phyloP scores from a whole-genome alignment of 2,888 invertebrate genomes.

The Himalopsyche japonica region DNA sequence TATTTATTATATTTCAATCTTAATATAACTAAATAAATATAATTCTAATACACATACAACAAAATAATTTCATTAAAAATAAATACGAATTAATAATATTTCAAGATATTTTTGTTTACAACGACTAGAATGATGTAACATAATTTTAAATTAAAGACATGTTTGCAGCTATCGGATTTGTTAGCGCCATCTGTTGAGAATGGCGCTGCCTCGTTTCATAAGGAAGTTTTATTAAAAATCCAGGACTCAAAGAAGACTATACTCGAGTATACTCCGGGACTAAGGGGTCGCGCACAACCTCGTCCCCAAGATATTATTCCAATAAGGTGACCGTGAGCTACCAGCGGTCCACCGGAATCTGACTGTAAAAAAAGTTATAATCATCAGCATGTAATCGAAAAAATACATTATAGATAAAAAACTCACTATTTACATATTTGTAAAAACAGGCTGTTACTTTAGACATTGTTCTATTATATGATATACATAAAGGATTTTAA shows the following conservation, averaged over 20 bases:
- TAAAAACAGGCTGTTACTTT: too few relatives aligned
- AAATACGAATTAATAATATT: too few relatives aligned
- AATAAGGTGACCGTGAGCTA: slow-evolving; percentile 14
- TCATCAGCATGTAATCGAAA: neutral
- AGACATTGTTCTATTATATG: too few relatives aligned
- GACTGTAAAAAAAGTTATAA: neutral
- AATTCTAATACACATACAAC: too few relatives aligned
- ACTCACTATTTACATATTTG: too few relatives aligned
- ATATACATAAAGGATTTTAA: too few relatives aligned
- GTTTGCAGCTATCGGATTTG: neutral
- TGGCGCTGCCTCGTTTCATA: neutral
- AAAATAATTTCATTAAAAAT: too few relatives aligned
- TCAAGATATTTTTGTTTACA: too few relatives aligned
- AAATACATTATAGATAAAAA: too few relatives aligned
- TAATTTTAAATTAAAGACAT: neutral
- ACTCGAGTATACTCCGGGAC: slow-evolving; percentile 43
- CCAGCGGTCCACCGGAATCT: slow-evolving; percentile 36
- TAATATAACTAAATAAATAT: too few relatives aligned
- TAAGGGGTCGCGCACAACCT: slow-evolving; percentile 40
- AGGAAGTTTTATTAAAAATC: neutral
- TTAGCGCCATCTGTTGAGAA: neutral
- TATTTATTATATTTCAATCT: too few relatives aligned
- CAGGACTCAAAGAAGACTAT: slow-evolving; percentile 34
- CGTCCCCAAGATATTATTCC: slow-evolving; percentile 40
- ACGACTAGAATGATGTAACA: too few relatives aligned